Evolutionary conservation across 2,113 vertebrate genomes (phyloP).

Genomic region (Talpa occidentalis): DNA sequence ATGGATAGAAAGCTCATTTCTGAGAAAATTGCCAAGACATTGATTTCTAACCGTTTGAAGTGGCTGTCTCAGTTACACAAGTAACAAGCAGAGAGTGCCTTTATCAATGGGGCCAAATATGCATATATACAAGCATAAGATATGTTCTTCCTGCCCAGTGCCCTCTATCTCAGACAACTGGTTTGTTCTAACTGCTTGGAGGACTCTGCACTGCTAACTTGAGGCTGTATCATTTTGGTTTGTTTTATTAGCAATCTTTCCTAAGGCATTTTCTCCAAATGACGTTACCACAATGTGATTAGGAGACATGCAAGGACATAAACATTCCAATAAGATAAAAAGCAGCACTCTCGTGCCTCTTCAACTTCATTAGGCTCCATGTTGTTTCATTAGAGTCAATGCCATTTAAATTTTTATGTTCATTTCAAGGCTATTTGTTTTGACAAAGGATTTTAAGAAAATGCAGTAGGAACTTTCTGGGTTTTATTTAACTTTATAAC

Average conservation of each 20-base stretch:
- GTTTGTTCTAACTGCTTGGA: neutral
- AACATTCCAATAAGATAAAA: conserved; percentile 88
- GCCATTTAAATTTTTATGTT: conserved; percentile 88
- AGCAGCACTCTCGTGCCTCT: conserved; percentile 81
- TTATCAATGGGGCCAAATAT: neutral
- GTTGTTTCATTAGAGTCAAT: conserved; percentile 87
- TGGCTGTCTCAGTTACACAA: neutral
- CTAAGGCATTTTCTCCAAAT: conserved; percentile 79
- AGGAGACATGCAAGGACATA: conserved; percentile 86
- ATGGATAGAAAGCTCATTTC: neutral
- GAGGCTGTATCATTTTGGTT: conserved; percentile 44
- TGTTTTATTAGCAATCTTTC: conserved; percentile 74
- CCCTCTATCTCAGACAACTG: neutral
- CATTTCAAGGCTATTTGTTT: conserved; percentile 87
- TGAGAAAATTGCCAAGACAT: neutral
- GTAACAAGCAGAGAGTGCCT: neutral
- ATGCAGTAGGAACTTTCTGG: conserved; percentile 70
- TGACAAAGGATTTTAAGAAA: conserved; percentile 80
- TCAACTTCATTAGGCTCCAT: conserved; percentile 86
- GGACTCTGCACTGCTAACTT: neutral
- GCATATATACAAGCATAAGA: neutral
- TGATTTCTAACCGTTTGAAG: neutral
- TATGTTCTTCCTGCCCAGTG: neutral
- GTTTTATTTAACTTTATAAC: conserved; percentile 76
- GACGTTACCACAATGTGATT: conserved; percentile 83